Evolutionary conservation across 2,888 invertebrate genomes (phyloP), one percentile per base, ranked within the genome.

Genomic region (Odontomyia ornata): DNA sequence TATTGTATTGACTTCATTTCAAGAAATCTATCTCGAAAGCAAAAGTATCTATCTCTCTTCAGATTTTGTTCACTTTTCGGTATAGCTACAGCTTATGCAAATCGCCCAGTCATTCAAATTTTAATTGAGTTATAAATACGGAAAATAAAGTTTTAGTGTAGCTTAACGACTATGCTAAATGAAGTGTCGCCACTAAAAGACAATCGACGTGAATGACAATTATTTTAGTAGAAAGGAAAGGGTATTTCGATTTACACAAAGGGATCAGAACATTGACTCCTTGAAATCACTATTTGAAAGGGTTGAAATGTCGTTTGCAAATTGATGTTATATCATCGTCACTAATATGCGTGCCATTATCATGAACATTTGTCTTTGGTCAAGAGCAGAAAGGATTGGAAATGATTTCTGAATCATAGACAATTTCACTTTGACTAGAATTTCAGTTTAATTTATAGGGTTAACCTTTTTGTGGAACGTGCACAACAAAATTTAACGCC

Each of bases 71-170:
- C 36, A 36, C 36, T 36, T 9, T 9, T 9, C 36, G 9, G 36
- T 3, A 36, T 36, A 36, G 3, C 36, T 52, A 52, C 7, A 2
- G 13, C 18, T 18, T 79, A 79, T 79, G 79, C 76, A 79, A 79
- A 79, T 79, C 76, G 71, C 13, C 73, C 71, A 77, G 76, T 79
- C 76, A 76, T 77, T 79, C 69, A 36, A 76, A 79, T 79, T 79
- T 60, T 79, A 79, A 79, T 79, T 77, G 76, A 77, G 77, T 77
- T 57, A 78, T 76, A 65, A 77, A 75, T 67, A 79, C 77, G 77
- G 78, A 75, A 80, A 79, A 79, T 79, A 77, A 77, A 78, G 43
- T 79, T 79, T 77, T 79, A 79, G 77, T 80, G 67, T 77, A 76
- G 77, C 75, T 78, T 77, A 75, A 78, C 77, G 77, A 78, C 76